Base-by-base conservation (phyloP, 2,888 invertebrate species). In the Rhingia rostrata region DNA sequence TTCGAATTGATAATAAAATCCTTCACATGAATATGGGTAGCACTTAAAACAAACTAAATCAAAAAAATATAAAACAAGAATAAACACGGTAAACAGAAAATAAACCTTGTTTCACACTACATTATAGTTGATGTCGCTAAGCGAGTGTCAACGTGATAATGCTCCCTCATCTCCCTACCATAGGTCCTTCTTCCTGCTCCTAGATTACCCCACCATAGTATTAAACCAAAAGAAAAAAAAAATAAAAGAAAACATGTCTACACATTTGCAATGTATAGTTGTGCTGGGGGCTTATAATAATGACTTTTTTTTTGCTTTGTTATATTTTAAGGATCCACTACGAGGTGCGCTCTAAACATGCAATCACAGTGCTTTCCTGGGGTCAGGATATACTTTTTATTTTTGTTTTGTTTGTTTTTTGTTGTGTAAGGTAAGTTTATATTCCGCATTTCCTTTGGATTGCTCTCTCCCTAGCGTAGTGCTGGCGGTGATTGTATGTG, bases 341-440 rank as follows among this genome's bases (percentile, higher is more conserved):
- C 74, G 12, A 80, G 84, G 84, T 84, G 84, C 84, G 60, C 74
- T 75, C 75, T 84, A 79, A 75, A 70, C 84, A 84, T 84, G 84
- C 84, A 80, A 66, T 84, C 80, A 84, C 66, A 75, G 84, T 80
- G 79, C 74, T 79, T 49, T 70, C 54, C 60, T 53, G 64, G 39
- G 47, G 66, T 39, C 84, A 84, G 79, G 79, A 83, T 66, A 54
- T 14, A 10, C 22, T 56, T 32, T 56, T 22, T 53, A n/a, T 64
- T 37, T 47, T 47, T 10, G 37, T 49, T 49, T 45, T 45, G n/a
- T 45, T 49, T 41, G 22, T 60, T 51, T 69, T 61, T 67, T 49
- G 32, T 41, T 74, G 47, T 77, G 39, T 51, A 60, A 33, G 64
- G 60, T 72, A 77, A 77, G 67, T 64, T 73, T 79, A 78, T 79